Conservation (phyloP, 64 coral and sea anemone species). For the Anthopleura sola region DNA sequence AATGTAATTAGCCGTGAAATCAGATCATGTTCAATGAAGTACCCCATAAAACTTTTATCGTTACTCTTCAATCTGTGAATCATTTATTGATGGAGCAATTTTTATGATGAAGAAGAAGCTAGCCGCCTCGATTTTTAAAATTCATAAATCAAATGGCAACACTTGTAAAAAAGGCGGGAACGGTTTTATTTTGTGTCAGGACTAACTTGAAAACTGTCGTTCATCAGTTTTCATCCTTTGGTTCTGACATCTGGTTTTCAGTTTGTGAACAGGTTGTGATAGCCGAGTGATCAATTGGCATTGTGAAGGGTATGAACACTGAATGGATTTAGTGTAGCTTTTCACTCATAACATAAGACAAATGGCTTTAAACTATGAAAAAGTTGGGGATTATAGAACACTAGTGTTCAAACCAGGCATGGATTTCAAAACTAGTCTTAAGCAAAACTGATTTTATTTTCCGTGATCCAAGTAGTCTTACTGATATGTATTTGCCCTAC, state of each 20-base stretch:
- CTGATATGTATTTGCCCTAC: no score
- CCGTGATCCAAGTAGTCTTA: no score
- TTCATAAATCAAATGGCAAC: background rate
- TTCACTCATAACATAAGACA: no score
- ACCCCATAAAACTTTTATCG: background rate
- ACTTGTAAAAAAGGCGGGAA: constrained; percentile 3
- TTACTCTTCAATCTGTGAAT: background rate
- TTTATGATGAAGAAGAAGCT: background rate
- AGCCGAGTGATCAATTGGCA: background rate
- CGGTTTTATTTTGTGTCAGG: background rate
- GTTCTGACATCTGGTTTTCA: background rate
- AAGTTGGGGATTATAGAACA: no score
- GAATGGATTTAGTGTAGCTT: background rate
- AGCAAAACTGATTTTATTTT: no score
- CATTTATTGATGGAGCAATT: background rate
- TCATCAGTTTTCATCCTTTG: background rate
- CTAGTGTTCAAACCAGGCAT: no score
- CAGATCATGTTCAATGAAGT: constrained; percentile 1
- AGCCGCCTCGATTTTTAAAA: background rate
- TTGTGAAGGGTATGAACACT: background rate
- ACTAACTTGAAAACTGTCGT: background rate
- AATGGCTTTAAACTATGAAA: no score
- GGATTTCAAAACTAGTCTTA: no score
- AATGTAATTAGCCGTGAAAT: constrained; percentile 10
- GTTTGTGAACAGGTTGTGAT: background rate